A percentile compares a stretch with the other conserved stretches of the same genome.
Conservation (phyloP, 2,888 invertebrate genomes). For the Hetaerina titia region DNA sequence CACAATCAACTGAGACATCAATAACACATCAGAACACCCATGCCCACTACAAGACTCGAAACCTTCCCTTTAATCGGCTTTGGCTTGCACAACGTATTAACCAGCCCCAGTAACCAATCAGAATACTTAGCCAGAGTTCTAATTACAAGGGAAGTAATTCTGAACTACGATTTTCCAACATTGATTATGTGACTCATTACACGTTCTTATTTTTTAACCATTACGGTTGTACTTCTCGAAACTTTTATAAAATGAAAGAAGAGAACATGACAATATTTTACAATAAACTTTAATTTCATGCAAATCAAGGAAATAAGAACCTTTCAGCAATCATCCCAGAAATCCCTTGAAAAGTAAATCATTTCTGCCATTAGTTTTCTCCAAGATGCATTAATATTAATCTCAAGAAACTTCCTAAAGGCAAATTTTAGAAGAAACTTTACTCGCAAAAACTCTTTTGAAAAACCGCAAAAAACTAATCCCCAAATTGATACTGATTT, state of each 20-base stretch:
- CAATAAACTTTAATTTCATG: no score
- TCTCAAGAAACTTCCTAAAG: not conserved
- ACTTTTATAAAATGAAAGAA: no score
- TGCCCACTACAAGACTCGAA: not conserved
- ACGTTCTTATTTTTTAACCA: no score
- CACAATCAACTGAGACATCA: not conserved
- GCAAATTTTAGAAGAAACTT: not conserved
- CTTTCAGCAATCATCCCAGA: no score
- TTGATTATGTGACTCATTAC: not conserved
- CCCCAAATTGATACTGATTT: conserved; percentile 40
- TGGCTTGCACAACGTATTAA: not conserved
- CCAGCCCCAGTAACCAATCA: not conserved
- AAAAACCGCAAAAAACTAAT: not conserved
- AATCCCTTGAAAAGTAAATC: no score
- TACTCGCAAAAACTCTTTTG: not conserved
- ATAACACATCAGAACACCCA: not conserved
- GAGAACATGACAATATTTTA: no score
- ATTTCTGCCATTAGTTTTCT: not conserved
- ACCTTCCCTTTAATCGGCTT: not conserved
- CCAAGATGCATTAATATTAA: not conserved
- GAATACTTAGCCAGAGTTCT: not conserved
- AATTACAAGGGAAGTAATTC: not conserved
- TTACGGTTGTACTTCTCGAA: no score
- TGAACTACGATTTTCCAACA: not conserved
- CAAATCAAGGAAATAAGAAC: no score